Percentiles rank a stretch among this genome's conserved stretches.
Conservation (phyloP, 2,113 vertebrate species). For the Psittacula cyanocephala region DNA sequence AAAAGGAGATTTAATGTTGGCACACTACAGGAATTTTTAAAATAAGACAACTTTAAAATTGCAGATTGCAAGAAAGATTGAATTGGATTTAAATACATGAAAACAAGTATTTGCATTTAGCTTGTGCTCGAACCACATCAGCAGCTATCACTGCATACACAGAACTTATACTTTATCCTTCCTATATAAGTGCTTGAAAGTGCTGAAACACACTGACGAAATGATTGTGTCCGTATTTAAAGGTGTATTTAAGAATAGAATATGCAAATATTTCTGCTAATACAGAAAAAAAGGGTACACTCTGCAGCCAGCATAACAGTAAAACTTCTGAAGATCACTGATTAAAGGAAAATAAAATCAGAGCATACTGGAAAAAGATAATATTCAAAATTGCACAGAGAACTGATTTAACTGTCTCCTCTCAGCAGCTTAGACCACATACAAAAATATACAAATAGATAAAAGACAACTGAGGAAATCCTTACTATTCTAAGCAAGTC, state of each 20-base stretch:
- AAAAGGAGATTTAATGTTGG: background rate
- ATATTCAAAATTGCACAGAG: background rate
- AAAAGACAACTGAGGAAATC: background rate
- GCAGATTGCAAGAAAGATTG: background rate
- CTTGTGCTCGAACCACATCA: slow-evolving; percentile 5
- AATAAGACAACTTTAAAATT: background rate
- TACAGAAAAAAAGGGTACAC: background rate
- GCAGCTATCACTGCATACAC: slow-evolving; percentile 6
- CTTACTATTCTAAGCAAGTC: background rate
- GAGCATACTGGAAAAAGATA: background rate
- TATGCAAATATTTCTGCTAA: background rate
- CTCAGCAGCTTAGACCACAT: background rate
- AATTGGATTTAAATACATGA: background rate
- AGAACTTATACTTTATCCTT: slow-evolving; percentile 14
- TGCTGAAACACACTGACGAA: background rate
- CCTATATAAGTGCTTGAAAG: background rate
- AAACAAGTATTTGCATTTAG: background rate
- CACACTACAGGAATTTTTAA: background rate
- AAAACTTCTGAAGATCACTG: background rate
- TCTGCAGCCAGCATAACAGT: background rate
- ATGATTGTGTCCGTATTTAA: background rate
- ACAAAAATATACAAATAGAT: background rate
- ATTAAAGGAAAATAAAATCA: background rate
- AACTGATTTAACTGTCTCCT: background rate
- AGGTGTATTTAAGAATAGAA: background rate